These are phyloP conservation scores for Cathartes aura DNA, from an alignment of 2,113 vertebrate species.

Conservation along the genomic window DNA sequence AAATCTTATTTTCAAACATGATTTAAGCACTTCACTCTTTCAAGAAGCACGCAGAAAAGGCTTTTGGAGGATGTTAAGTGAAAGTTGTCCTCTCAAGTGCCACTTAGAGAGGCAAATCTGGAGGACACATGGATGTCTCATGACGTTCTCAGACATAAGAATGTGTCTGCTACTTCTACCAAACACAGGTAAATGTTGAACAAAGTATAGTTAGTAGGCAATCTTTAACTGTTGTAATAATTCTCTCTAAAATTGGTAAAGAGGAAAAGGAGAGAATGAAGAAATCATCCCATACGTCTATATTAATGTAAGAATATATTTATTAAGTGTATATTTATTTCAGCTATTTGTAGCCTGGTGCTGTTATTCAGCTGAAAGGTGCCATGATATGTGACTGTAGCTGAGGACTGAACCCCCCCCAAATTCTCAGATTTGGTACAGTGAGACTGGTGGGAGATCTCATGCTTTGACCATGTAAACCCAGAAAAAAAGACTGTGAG, in stretches of 20 bases:
- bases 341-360: not conserved
- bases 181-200: not conserved
- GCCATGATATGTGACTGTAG: not conserved
- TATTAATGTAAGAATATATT: not conserved
- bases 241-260: not conserved
- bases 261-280: not conserved
- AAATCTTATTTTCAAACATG: not conserved
- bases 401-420: not conserved
- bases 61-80: not conserved
- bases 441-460: not conserved
- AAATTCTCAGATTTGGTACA: not conserved
- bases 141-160: not conserved
- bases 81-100: not conserved
- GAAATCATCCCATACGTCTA: not conserved
- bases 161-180: not conserved
- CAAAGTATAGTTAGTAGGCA: not conserved
- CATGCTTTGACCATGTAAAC: not conserved
- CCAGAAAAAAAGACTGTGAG: not conserved
- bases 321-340: not conserved
- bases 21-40: not conserved
- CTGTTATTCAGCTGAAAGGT: not conserved
- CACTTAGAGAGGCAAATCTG: not conserved
- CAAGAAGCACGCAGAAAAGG: not conserved
- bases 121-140: not conserved
- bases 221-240: not conserved